Conservation (phyloP, 2,113 vertebrate species). For the Leucosticte australis region DNA sequence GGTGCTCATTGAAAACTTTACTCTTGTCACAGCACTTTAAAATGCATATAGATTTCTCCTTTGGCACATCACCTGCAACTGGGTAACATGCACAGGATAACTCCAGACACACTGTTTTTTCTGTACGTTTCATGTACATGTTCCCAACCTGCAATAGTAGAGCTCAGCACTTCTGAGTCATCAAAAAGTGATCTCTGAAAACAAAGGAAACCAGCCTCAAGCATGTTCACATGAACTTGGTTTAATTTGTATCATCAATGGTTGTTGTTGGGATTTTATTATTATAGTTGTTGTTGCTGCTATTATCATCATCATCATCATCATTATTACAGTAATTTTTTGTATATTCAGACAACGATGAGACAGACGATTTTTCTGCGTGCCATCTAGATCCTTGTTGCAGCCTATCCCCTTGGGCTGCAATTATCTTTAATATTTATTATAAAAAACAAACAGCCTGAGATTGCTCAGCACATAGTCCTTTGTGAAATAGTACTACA, state of each 20-base stretch:
- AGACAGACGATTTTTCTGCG: neutral
- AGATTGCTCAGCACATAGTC: neutral
- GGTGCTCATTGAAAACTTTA: neutral
- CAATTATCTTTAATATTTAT: no score
- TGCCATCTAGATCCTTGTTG: neutral
- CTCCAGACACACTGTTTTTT: neutral
- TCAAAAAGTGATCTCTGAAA: neutral
- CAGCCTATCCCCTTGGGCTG: neutral
- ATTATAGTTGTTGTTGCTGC: neutral
- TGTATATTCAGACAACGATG: neutral
- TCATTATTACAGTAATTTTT: neutral
- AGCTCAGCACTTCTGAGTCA: neutral
- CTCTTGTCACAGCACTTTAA: neutral
- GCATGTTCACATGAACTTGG: neutral
- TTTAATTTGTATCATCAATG: neutral
- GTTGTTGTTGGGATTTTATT: neutral
- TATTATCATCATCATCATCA: neutral
- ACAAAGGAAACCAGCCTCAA: neutral
- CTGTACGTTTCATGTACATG: neutral
- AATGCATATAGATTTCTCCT: neutral
- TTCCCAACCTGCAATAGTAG: neutral
- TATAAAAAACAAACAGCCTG: slow-evolving; percentile 9
- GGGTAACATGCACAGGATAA: neutral
- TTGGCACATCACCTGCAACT: neutral
- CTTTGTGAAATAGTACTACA: neutral